These are phyloP conservation scores for Xiphias gladius DNA, from an alignment of 2,113 vertebrate genomes.

Conservation along the genomic window DNA sequence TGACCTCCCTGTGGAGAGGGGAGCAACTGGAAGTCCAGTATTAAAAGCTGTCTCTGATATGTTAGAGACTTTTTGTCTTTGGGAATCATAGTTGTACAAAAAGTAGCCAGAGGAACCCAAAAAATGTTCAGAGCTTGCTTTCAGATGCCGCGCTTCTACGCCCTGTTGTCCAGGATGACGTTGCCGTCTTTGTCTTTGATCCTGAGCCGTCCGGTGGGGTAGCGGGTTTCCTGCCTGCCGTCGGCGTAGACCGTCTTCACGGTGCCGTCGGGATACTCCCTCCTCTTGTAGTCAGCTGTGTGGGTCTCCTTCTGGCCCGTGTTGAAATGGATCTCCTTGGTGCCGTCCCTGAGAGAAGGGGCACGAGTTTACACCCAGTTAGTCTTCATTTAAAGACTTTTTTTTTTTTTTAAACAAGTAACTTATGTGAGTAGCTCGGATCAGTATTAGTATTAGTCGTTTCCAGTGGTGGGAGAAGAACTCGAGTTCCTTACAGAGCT, in stretches of 20 bases:
- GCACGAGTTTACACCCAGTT: not conserved
- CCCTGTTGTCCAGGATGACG: slow-evolving; percentile 87
- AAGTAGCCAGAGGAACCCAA: too few relatives aligned
- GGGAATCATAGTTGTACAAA: too few relatives aligned
- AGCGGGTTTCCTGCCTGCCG: slow-evolving; percentile 95
- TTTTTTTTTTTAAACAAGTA: not conserved
- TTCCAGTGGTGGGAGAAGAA: too few relatives aligned
- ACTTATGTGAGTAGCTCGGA: not conserved
- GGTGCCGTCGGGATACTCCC: slow-evolving; percentile 95
- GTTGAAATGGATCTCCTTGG: slow-evolving; percentile 93
- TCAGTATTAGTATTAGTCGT: too few relatives aligned
- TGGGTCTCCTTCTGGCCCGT: slow-evolving; percentile 96
- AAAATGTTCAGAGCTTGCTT: not conserved
- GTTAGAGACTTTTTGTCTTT: too few relatives aligned
- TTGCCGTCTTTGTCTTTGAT: slow-evolving; percentile 94
- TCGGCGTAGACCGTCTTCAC: slow-evolving; percentile 93
- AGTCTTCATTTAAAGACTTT: not conserved
- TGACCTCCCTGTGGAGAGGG: not conserved
- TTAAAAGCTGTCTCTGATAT: not conserved
- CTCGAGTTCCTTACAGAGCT: too few relatives aligned
- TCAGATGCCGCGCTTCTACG: slow-evolving; percentile 3
- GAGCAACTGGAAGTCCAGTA: not conserved
- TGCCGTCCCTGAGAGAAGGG: slow-evolving; percentile 88
- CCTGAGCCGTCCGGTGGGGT: slow-evolving; percentile 89
- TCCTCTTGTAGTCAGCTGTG: slow-evolving; percentile 90